Percentiles rank a stretch among this genome's conserved stretches.
Evolutionary conservation across 1,140 invertebrate species (phyloP).

Genomic region (Drosophila pallidifrons): DNA sequence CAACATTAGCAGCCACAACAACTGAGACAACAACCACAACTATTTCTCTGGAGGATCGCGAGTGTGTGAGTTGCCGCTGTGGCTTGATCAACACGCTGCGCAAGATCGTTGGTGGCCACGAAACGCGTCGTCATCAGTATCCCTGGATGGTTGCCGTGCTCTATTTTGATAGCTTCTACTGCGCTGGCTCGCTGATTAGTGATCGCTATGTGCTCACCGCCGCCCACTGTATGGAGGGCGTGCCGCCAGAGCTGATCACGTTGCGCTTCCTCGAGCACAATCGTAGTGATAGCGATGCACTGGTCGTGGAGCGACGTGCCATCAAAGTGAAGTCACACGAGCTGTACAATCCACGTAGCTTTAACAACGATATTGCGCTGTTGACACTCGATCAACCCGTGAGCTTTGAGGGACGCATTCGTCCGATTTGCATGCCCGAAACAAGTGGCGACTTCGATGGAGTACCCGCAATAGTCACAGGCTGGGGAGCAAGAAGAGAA

Average conservation of each 20-base stretch:
- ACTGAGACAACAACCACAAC: slow-evolving; percentile 18
- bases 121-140: slow-evolving; percentile 89
- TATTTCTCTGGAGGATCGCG: slow-evolving; percentile 29
- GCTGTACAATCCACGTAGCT: slow-evolving; percentile 89
- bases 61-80: slow-evolving; percentile 87
- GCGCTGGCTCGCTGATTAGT: slow-evolving; percentile 90
- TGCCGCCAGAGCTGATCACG: slow-evolving; percentile 87
- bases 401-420: slow-evolving; percentile 86
- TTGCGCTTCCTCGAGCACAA: slow-evolving; percentile 90
- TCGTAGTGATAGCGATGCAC: slow-evolving; percentile 59
- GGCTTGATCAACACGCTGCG: slow-evolving; percentile 88
- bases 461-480: slow-evolving; percentile 86
- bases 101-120: slow-evolving; percentile 90
- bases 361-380: slow-evolving; percentile 93
- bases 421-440: slow-evolving; percentile 90
- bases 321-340: slow-evolving; percentile 86
- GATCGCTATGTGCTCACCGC: slow-evolving; percentile 81
- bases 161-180: slow-evolving; percentile 90
- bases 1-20: background rate
- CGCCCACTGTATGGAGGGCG: slow-evolving; percentile 84
- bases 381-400: slow-evolving; percentile 89
- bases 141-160: slow-evolving; percentile 91
- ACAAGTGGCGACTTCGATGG: slow-evolving; percentile 87
- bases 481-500: slow-evolving; percentile 89
- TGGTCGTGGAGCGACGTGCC: slow-evolving; percentile 47